Percentiles rank a stretch among this genome's conserved stretches.
Conservation (phyloP, 2,113 vertebrate genomes). For the Etheostoma spectabile region DNA sequence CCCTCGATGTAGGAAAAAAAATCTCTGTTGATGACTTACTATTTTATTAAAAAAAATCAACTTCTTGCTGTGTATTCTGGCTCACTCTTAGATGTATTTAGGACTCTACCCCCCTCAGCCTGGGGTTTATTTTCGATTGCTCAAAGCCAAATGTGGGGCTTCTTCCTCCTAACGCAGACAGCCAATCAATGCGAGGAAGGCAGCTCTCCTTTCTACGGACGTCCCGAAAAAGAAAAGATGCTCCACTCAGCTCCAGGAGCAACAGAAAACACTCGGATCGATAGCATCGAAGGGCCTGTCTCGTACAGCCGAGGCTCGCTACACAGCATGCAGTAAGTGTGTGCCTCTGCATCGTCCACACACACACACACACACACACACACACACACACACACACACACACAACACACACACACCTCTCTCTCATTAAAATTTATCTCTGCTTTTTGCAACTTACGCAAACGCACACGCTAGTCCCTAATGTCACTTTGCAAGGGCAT, state of each 20-base stretch:
- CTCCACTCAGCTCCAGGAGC: slow-evolving; percentile 41
- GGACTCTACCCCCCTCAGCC: not conserved
- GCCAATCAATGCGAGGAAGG: slow-evolving; percentile 25
- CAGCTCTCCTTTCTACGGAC: slow-evolving; percentile 27
- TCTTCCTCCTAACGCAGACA: slow-evolving; percentile 1
- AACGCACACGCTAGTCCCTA: slow-evolving; percentile 50
- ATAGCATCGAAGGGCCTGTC: slow-evolving; percentile 55
- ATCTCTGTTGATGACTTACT: not conserved
- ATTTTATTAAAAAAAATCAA: not conserved
- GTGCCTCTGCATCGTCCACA: not conserved
- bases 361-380: no score
- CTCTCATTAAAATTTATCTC: slow-evolving; percentile 31
- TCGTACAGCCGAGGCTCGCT: slow-evolving; percentile 10
- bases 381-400: no score
- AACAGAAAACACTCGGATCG: slow-evolving; percentile 52
- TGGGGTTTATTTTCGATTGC: not conserved
- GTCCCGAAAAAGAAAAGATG: slow-evolving; percentile 44
- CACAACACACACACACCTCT: not conserved
- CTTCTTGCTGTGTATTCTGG: not conserved
- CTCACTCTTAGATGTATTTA: not conserved
- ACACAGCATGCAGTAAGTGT: slow-evolving; percentile 8
- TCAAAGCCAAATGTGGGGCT: slow-evolving; percentile 19
- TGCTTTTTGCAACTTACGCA: slow-evolving; percentile 18
- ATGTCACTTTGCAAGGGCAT: slow-evolving; percentile 77
- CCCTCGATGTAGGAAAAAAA: not conserved